Conservation (phyloP, 2,113 vertebrate species). For the Camelus bactrianus region DNA sequence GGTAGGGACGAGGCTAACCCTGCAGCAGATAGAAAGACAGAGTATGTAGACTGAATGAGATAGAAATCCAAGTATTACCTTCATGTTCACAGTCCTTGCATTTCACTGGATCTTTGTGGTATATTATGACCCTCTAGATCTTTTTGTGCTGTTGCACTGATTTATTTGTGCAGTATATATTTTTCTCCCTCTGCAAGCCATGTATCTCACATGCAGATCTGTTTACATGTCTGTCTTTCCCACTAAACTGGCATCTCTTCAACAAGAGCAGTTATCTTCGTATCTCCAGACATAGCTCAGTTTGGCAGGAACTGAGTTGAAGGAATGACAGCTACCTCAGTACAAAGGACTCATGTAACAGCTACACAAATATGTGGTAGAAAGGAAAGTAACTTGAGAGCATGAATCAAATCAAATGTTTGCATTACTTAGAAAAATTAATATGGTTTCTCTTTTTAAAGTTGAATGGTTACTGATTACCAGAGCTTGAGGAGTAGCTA, state of each 20-base stretch:
- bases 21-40: neutral
- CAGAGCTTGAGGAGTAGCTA: conserved; percentile 18
- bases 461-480: conserved; percentile 10
- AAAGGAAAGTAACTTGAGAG: conserved; percentile 34
- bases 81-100: neutral
- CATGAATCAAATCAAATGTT: conserved; percentile 36
- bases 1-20: neutral
- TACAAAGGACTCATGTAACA: conserved; percentile 50
- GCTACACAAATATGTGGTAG: neutral
- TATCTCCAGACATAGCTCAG: conserved; percentile 63
- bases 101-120: neutral
- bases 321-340: conserved; percentile 59
- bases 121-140: neutral
- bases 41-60: neutral
- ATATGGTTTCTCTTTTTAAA: neutral
- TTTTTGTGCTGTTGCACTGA: neutral
- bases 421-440: conserved; percentile 52
- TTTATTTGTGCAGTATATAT: conserved; percentile 47
- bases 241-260: conserved; percentile 66
- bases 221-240: conserved; percentile 69
- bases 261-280: conserved; percentile 61
- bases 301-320: conserved; percentile 58
- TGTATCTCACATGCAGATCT: conserved; percentile 61
- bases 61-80: neutral
- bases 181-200: conserved; percentile 9